Evolutionary conservation across 1,140 invertebrate species (phyloP).

Genomic region (Antheraea pernyi): DNA sequence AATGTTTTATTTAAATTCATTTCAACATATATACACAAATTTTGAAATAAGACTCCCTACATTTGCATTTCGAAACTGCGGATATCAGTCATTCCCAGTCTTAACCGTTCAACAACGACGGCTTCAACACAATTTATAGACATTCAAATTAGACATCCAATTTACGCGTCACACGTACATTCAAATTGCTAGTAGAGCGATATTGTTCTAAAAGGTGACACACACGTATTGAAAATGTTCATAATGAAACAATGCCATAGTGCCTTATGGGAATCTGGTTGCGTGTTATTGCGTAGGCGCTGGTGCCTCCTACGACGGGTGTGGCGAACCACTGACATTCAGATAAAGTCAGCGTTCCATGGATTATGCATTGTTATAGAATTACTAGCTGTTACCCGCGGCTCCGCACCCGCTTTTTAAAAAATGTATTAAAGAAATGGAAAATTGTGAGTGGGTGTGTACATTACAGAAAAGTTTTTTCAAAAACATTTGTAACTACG

Average conservation of each 20-base stretch:
- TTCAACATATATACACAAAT: no score
- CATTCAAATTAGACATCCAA: not conserved
- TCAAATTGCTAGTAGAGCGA: not conserved
- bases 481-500: no score
- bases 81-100: not conserved
- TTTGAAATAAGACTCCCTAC: no score
- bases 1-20: no score
- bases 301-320: conserved; percentile 5
- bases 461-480: no score
- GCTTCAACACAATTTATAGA: not conserved
- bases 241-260: conserved; percentile 10
- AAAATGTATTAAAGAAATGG: no score
- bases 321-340: conserved; percentile 13
- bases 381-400: no score
- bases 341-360: not conserved
- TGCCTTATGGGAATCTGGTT: conserved; percentile 8
- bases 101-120: not conserved
- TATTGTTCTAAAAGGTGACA: not conserved
- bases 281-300: conserved; percentile 15
- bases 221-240: not conserved
- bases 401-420: no score
- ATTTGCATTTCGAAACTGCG: not conserved
- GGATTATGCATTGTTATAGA: no score
- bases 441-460: no score
- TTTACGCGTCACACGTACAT: not conserved